These are phyloP conservation scores for Myotis daubentonii DNA, from an alignment of 2,797 vertebrate species.

Conservation along the genomic window DNA sequence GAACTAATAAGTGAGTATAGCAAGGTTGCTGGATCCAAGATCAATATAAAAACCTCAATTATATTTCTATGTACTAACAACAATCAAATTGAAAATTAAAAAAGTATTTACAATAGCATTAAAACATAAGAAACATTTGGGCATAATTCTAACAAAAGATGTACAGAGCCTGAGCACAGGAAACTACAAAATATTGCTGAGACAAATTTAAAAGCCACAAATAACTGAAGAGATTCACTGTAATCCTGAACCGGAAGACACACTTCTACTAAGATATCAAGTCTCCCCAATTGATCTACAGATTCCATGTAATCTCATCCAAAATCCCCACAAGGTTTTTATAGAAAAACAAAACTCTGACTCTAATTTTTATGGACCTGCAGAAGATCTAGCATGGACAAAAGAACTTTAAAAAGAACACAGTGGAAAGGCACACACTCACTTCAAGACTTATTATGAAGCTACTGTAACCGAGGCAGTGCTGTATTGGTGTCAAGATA, in stretches of 20 bases:
- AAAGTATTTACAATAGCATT: not conserved
- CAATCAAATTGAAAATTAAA: not conserved
- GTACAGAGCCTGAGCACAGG: not conserved
- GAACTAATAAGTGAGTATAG: not conserved
- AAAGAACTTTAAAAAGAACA: not conserved
- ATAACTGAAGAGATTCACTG: not conserved
- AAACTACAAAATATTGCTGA: not conserved
- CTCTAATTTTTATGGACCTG: not conserved
- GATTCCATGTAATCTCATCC: not conserved
- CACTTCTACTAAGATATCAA: not conserved
- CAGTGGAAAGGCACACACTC: not conserved
- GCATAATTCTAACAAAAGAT: not conserved
- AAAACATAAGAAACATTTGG: not conserved
- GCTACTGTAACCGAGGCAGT: not conserved
- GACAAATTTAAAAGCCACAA: not conserved
- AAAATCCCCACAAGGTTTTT: not conserved
- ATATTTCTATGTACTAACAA: not conserved
- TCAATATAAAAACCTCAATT: not conserved
- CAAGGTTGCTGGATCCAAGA: not conserved
- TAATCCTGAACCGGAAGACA: not conserved
- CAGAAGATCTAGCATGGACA: not conserved
- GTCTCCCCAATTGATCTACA: not conserved
- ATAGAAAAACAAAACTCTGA: not conserved
- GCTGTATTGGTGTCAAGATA: not conserved
- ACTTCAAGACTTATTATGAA: not conserved